A percentile compares a stretch with the other conserved stretches of the same genome.
These are phyloP conservation scores for Delichon dasypus DNA, from an alignment of 2,797 vertebrate species.

Conservation along the genomic window DNA sequence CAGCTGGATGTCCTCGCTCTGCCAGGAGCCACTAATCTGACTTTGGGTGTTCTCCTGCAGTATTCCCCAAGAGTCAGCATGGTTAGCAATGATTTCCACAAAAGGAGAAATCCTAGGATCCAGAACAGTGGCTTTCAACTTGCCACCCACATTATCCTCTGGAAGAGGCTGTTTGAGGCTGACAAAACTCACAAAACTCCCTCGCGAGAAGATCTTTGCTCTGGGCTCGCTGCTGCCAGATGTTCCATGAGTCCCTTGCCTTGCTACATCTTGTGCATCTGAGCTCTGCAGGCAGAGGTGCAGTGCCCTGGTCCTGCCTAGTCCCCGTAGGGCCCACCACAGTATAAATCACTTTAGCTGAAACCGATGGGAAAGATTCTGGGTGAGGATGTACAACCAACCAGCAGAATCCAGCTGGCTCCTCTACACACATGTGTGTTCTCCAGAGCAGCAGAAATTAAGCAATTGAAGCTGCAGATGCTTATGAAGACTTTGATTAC, in stretches of 20 bases:
- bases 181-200: neutral
- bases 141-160: neutral
- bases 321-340: neutral
- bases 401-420: slow-evolving; percentile 33
- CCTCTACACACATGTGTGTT: neutral
- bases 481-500: slow-evolving; percentile 47
- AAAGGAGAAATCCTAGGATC: neutral
- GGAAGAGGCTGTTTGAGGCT: neutral
- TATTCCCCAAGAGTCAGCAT: neutral
- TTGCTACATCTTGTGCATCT: neutral
- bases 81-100: neutral
- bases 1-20: neutral
- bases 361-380: slow-evolving; percentile 33
- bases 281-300: neutral
- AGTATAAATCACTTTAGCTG: neutral
- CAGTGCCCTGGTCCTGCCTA: neutral
- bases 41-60: neutral
- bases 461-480: slow-evolving; percentile 28
- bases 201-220: rapidly evolving
- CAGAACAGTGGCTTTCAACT: neutral
- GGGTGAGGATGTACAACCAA: neutral
- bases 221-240: neutral
- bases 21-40: neutral
- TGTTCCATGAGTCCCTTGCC: neutral
- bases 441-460: neutral